Evolutionary conservation across 2,113 vertebrate species (phyloP).

Genomic region (Rhynchomys soricoides): DNA sequence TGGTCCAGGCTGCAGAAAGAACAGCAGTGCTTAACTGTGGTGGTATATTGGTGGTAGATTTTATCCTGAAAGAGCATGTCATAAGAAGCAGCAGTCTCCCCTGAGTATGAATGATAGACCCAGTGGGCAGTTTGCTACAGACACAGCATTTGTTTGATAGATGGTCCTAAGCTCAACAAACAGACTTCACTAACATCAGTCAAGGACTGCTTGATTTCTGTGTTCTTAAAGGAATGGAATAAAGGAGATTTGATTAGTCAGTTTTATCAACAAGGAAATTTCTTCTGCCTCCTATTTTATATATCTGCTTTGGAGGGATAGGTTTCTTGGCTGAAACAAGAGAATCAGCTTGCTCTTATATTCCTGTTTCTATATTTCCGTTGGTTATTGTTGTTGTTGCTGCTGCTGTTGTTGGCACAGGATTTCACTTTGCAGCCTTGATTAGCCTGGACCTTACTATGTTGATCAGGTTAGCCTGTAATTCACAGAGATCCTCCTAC

Average conservation of each 20-base stretch:
- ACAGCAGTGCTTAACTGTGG: background rate
- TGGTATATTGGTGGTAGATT: background rate
- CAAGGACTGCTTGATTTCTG: constrained; percentile 49
- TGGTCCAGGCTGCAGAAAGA: background rate
- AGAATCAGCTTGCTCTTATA: background rate
- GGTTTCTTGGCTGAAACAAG: constrained; percentile 20
- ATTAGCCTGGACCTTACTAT: background rate
- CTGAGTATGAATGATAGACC: constrained; percentile 51
- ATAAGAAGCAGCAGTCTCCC: constrained; percentile 58
- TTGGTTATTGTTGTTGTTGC: too few relatives aligned
- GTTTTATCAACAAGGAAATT: constrained; percentile 16
- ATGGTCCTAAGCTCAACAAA: constrained; percentile 51
- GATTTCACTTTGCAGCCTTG: background rate
- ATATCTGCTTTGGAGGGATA: background rate
- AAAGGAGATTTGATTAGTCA: constrained; percentile 15
- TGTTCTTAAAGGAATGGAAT: constrained; percentile 38
- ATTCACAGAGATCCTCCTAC: background rate
- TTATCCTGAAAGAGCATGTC: constrained; percentile 36
- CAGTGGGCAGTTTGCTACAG: constrained; percentile 45
- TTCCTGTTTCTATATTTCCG: background rate
- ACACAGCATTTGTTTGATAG: background rate
- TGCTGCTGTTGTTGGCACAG: background rate
- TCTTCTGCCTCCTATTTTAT: background rate
- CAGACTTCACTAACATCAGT: constrained; percentile 57
- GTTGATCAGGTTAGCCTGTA: background rate